Evolutionary conservation across 2,888 invertebrate genomes (phyloP), one percentile per base, ranked within the genome.

Genomic region (Mythimna loreyi): DNA sequence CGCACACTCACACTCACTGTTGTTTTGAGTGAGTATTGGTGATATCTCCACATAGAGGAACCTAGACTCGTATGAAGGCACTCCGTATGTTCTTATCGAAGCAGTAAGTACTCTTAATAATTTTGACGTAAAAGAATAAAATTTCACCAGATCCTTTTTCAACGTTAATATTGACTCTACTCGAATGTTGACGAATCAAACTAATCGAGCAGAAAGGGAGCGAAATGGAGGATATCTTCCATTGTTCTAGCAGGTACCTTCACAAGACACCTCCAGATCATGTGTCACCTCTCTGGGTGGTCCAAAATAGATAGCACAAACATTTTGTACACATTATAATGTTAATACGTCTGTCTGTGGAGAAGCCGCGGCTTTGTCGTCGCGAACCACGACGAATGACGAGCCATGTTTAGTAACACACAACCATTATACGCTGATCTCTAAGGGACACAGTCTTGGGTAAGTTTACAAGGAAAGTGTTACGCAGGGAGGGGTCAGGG

Each of bases 271-370:
- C 30, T 88, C 90, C 90, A 91, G 91, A 94, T 94, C 92, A 83
- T 88, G 86, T 94, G 93, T 92, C 93, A 89, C 87, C 87, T 69
- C 75, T 89, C 70, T 95, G 96, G 96, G 96, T 96, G 96, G 96
- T 94, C 96, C 86, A 75, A 84, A 89, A 89, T 90, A 92, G 91
- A 94, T 93, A 91, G 92, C 93, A 93, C 90, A 92, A 92, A 93
- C 91, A 94, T 93, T 93, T 93, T 93, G 90, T 92, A 88, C 91
- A 92, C 88, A 95, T 96, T 96, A 93, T 95, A 89, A 96, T 96
- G 94, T 91, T 91, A 95, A 96, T 96, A 86, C 82, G 89, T 86
- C 90, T 86, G 91, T 87, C 86, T 89, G 90, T 85, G 85, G 89
- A 87, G 86, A 89, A 86, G 89, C 87, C 85, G 86, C 80, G 83